Base-by-base conservation (phyloP, 2,113 vertebrate genomes). In the Labeo catla region DNA sequence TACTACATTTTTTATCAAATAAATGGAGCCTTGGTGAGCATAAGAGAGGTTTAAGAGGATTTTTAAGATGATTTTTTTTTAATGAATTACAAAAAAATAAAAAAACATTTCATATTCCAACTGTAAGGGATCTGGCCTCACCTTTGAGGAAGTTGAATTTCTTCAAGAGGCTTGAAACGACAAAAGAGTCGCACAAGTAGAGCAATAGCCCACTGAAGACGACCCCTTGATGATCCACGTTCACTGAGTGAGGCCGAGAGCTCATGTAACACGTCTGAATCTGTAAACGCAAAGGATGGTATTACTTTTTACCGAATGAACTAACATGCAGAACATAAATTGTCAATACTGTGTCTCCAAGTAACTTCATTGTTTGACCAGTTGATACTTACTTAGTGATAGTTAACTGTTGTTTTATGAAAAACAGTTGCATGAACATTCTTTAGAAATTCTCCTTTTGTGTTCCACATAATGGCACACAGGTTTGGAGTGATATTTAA, bases 171-270 rank as follows among this genome's bases (percentile, higher is more conserved):
- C 96, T 96, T 19, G 98, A 96, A 11, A 96, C 96, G 0, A 99
- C 97, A 0, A 98, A 99, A 89, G 98, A 99, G 95, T 99, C 97
- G 0, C 98, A 99, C 92, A 99, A 96, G 92, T 99, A 99, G 88
- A 99, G 94, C 86, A 99, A 95, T 21, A 99, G 96, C 9, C 98
- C 98, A 4, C 98, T 98, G 95, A 99, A 99, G 90, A 96, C 94
- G 89, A 98, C 94, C 6, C 96, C 96, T 87, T 97, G 95, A n/a
- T 95, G 97, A 91, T 90, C 96, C 93, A 96, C 95, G 54, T 98
- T 98, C 90, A 96, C 96, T 16, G 98, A 98, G 94, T 99, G 98
- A 13, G 98, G 97, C 81, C 97, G 96, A 89, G 98, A 99, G 91
- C 96, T 99, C 50, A 99, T 65, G 77, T 98, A 99, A 92, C 96